phyloP scores from a whole-genome alignment of 2,113 vertebrate genomes.

The Hyaena hyaena region DNA sequence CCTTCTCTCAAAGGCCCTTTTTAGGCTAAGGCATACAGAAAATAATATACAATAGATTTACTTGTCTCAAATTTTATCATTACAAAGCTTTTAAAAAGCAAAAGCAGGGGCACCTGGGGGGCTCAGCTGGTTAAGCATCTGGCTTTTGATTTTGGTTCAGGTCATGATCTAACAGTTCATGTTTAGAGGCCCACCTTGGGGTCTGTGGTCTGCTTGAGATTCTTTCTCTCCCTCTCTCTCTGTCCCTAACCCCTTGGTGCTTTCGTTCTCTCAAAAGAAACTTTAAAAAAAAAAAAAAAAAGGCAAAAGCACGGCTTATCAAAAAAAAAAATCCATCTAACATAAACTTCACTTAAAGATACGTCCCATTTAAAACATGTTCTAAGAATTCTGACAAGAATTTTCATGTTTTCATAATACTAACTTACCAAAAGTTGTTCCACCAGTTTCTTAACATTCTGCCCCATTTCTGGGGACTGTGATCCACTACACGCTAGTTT shows the following conservation, averaged over 20 bases:
- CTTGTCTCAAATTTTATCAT: neutral
- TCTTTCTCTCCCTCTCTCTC: too few relatives aligned
- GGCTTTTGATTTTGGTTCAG: too few relatives aligned
- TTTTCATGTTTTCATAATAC: neutral
- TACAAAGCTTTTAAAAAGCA: conserved; percentile 19
- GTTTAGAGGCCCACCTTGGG: too few relatives aligned
- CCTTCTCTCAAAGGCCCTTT: neutral
- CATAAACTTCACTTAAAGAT: conserved; percentile 5
- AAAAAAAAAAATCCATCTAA: conserved; percentile 9
- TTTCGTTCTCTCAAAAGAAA: too few relatives aligned
- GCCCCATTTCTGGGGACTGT: conserved; percentile 92
- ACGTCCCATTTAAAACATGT: neutral
- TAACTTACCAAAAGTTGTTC: conserved; percentile 92
- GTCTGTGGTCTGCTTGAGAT: too few relatives aligned
- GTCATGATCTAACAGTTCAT: too few relatives aligned
- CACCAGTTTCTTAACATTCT: conserved; percentile 94
- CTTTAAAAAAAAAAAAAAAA: too few relatives aligned
- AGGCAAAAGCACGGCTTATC: neutral
- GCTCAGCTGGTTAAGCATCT: too few relatives aligned
- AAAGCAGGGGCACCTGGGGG: neutral
- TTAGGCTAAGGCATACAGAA: neutral
- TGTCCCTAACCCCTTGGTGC: too few relatives aligned
- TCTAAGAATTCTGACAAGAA: neutral
- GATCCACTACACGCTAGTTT: conserved; percentile 95
- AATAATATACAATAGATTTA: neutral